Conservation (phyloP, 2,888 invertebrate species). For the Neocrepidodera transversa region DNA sequence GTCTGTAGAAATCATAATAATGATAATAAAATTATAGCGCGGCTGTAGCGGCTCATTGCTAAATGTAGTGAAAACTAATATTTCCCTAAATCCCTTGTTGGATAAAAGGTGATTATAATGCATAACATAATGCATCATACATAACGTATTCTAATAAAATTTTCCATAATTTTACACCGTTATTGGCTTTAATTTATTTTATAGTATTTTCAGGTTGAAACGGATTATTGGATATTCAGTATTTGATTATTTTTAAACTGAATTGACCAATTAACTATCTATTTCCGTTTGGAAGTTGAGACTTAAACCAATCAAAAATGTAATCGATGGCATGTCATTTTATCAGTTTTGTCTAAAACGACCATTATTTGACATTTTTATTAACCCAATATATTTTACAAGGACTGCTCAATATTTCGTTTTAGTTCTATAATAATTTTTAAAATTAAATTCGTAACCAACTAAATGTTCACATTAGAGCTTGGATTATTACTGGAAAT, state of each 20-base stretch:
- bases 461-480: no score
- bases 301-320: neutral
- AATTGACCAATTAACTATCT: neutral
- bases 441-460: no score
- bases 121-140: no score
- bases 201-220: neutral
- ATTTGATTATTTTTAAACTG: neutral
- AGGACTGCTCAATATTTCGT: no score
- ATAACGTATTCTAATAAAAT: neutral
- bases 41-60: no score
- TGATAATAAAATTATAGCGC: no score
- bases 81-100: no score
- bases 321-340: neutral
- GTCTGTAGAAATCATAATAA: no score
- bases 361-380: neutral
- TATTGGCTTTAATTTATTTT: neutral
- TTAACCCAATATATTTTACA: neutral
- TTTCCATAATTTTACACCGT: neutral
- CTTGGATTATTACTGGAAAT: no score
- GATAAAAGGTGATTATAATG: no score
- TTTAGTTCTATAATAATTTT: no score
- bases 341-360: neutral
- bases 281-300: neutral
- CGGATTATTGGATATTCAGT: neutral
- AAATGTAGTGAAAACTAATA: no score